Conservation (phyloP, 2,113 vertebrate species). For the Pholis gunnellus region DNA sequence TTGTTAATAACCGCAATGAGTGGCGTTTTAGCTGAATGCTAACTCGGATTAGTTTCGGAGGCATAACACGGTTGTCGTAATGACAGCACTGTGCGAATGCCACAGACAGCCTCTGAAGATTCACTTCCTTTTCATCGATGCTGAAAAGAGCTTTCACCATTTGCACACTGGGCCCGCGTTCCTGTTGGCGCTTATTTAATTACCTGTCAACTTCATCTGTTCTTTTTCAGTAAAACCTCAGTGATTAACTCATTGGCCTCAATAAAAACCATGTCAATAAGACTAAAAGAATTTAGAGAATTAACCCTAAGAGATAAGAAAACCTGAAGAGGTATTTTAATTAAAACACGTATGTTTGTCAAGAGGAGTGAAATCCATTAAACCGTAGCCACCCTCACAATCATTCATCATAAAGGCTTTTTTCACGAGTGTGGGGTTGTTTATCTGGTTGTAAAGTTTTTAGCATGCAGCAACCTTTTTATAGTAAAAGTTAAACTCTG, state of each 20-base stretch:
- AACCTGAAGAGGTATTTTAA: not conserved
- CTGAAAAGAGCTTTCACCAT: not conserved
- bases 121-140: not conserved
- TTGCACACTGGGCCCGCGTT: not conserved
- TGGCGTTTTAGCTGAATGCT: conserved; percentile 31
- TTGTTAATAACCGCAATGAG: not conserved
- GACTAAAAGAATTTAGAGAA: not conserved
- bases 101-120: not conserved
- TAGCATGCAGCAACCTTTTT: not conserved
- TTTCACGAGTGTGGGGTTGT: not conserved
- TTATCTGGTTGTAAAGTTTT: not conserved
- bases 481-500: no score
- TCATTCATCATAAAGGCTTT: not conserved
- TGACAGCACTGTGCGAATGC: conserved; percentile 19
- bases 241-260: no score
- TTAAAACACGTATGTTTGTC: not conserved
- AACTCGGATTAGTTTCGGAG: conserved; percentile 6
- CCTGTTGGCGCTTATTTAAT: not conserved
- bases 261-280: not conserved
- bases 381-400: not conserved
- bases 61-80: not conserved
- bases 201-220: not conserved
- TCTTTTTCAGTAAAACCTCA: not conserved
- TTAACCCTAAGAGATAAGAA: not conserved
- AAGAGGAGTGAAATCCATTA: not conserved